Conservation (phyloP, 2,888 invertebrate species). For the Panopea generosa region DNA sequence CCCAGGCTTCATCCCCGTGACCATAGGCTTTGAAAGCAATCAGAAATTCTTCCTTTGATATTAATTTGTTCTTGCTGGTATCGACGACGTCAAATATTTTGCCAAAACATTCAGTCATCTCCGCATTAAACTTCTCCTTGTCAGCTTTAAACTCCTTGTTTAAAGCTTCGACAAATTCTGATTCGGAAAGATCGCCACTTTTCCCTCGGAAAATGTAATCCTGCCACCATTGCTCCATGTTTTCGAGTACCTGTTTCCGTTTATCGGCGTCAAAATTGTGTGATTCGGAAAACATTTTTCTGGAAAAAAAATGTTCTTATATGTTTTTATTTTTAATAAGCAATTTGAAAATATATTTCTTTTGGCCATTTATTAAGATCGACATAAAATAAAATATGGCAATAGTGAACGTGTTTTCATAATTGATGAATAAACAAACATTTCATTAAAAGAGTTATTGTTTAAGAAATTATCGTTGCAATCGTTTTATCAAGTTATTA, state of each 20-base stretch:
- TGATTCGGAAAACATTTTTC: constrained; percentile 58
- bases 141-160: constrained; percentile 26
- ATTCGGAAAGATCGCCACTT: constrained; percentile 49
- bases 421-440: too few relatives aligned
- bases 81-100: constrained; percentile 60
- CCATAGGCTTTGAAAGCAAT: too few relatives aligned
- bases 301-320: too few relatives aligned
- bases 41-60: constrained; percentile 59
- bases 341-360: too few relatives aligned
- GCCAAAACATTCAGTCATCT: constrained; percentile 53
- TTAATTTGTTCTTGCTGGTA: constrained; percentile 56
- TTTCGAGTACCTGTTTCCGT: constrained; percentile 34
- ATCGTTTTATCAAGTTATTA: too few relatives aligned
- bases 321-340: too few relatives aligned
- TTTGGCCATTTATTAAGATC: too few relatives aligned
- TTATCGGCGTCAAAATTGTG: constrained; percentile 53
- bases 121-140: constrained; percentile 34
- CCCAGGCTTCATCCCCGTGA: constrained; percentile 62
- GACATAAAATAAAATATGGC: too few relatives aligned
- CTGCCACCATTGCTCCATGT: constrained; percentile 59
- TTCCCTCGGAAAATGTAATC: constrained; percentile 45
- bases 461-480: too few relatives aligned
- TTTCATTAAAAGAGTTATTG: too few relatives aligned
- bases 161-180: constrained; percentile 36
- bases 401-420: too few relatives aligned